These are phyloP conservation scores for Pteria penguin DNA, from an alignment of 2,888 invertebrate genomes.

Conservation along the genomic window DNA sequence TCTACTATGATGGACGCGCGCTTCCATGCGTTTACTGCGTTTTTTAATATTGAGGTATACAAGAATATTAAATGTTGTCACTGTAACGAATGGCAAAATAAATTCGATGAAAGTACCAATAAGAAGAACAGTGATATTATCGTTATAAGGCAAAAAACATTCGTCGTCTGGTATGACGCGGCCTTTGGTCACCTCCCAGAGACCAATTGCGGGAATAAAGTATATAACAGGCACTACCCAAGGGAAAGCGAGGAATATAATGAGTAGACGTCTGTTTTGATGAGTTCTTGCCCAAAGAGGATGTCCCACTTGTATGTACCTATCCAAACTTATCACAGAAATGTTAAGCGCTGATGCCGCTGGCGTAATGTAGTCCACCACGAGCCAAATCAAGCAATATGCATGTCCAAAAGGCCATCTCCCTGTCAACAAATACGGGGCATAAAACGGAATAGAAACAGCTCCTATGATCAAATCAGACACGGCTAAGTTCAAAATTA, in stretches of 20 bases:
- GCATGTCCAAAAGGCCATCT: constrained; percentile 52
- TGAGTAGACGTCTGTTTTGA: constrained; percentile 43
- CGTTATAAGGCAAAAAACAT: constrained; percentile 55
- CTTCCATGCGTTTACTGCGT: constrained; percentile 34
- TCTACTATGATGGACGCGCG: not conserved
- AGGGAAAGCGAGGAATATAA: constrained; percentile 50
- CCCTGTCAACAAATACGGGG: constrained; percentile 57
- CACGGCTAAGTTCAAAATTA: constrained; percentile 64
- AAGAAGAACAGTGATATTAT: constrained; percentile 48
- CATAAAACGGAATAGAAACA: constrained; percentile 53
- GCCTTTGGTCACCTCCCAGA: constrained; percentile 54
- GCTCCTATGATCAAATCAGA: constrained; percentile 63
- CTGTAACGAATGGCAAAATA: constrained; percentile 53
- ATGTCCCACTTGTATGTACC: constrained; percentile 56
- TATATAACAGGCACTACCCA: constrained; percentile 57
- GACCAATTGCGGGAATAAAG: constrained; percentile 56
- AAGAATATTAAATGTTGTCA: constrained; percentile 51
- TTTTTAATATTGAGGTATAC: constrained; percentile 56
- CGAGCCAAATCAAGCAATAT: constrained; percentile 59
- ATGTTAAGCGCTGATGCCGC: constrained; percentile 61
- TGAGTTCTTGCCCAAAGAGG: constrained; percentile 54
- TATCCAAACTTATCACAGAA: constrained; percentile 62
- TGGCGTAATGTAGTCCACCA: constrained; percentile 60
- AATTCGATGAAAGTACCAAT: constrained; percentile 60
- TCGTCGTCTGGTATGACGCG: constrained; percentile 41